A percentile compares a stretch with the other conserved stretches of the same genome.
These are phyloP conservation scores for Lepus timidus DNA, from an alignment of 2,113 vertebrate species.

Conservation along the genomic window DNA sequence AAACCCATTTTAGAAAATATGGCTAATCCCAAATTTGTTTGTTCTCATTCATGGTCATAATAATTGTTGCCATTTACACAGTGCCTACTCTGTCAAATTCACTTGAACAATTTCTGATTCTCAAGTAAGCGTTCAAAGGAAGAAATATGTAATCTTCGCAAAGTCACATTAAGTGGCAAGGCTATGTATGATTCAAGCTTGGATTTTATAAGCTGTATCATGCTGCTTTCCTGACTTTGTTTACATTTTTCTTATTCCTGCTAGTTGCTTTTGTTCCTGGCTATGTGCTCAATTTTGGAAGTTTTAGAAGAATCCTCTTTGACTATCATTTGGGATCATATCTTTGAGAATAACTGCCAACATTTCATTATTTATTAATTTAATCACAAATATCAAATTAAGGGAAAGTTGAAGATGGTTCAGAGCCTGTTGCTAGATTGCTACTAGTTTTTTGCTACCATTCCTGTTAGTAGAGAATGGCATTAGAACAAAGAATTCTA, in stretches of 20 bases:
- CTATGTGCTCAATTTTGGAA: neutral
- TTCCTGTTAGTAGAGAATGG: constrained; percentile 33
- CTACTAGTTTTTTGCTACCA: constrained; percentile 21
- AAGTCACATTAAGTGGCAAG: neutral
- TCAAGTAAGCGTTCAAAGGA: neutral
- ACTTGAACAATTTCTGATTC: neutral
- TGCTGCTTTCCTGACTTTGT: neutral
- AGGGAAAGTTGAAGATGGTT: neutral
- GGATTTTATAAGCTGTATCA: neutral
- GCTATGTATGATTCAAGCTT: neutral
- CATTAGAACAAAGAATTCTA: constrained; percentile 1
- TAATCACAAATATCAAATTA: constrained; percentile 31
- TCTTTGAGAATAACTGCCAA: constrained; percentile 9
- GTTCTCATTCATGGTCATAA: neutral
- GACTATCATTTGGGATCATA: neutral
- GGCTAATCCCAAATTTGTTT: neutral
- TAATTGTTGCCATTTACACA: neutral
- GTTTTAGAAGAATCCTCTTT: constrained; percentile 33
- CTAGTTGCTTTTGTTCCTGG: neutral
- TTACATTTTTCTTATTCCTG: neutral
- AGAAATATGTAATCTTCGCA: neutral
- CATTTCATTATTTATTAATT: constrained; percentile 49
- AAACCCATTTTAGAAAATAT: constrained; percentile 18
- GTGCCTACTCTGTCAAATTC: neutral
- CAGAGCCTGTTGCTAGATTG: constrained; percentile 17